Conservation (phyloP, 1,140 invertebrate species). For the Zaprionus ornatus region DNA sequence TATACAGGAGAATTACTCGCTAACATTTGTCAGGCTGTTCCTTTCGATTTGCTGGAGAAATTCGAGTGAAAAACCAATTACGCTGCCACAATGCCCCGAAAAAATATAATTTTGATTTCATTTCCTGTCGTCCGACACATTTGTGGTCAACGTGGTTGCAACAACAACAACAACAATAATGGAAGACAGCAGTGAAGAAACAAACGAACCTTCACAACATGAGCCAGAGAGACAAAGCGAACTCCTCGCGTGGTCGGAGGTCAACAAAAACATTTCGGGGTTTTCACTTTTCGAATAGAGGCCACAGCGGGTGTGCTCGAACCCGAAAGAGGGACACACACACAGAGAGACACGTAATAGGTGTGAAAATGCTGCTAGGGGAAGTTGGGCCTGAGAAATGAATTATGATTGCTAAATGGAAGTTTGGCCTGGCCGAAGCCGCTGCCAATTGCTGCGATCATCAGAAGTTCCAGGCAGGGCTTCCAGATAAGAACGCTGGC, state of each 20-base stretch:
- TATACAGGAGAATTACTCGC: not conserved
- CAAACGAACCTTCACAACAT: constrained; percentile 34
- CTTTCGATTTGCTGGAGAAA: constrained; percentile 18
- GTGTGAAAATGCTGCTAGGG: constrained; percentile 58
- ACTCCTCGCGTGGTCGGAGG: constrained; percentile 60
- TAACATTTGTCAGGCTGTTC: not conserved
- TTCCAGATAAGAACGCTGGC: constrained; percentile 22
- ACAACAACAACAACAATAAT: constrained; percentile 38
- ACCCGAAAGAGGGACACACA: not conserved
- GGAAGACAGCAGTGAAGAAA: constrained; percentile 5
- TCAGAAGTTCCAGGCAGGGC: constrained; percentile 34
- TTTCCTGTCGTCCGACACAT: constrained; percentile 55
- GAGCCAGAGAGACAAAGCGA: constrained; percentile 44
- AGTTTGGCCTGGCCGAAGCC: constrained; percentile 37
- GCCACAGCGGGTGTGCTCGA: constrained; percentile 43
- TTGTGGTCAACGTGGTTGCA: constrained; percentile 62
- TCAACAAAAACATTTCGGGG: constrained; percentile 55
- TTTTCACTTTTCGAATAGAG: constrained; percentile 61
- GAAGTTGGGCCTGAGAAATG: constrained; percentile 4
- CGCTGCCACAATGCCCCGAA: constrained; percentile 72
- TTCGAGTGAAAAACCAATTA: constrained; percentile 73
- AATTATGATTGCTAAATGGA: constrained; percentile 55
- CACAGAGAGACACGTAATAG: constrained; percentile 28
- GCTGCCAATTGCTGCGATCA: constrained; percentile 25
- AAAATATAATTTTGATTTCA: constrained; percentile 70